Conservation (phyloP, 2,113 vertebrate species). For the Hirundichthys speculiger region DNA sequence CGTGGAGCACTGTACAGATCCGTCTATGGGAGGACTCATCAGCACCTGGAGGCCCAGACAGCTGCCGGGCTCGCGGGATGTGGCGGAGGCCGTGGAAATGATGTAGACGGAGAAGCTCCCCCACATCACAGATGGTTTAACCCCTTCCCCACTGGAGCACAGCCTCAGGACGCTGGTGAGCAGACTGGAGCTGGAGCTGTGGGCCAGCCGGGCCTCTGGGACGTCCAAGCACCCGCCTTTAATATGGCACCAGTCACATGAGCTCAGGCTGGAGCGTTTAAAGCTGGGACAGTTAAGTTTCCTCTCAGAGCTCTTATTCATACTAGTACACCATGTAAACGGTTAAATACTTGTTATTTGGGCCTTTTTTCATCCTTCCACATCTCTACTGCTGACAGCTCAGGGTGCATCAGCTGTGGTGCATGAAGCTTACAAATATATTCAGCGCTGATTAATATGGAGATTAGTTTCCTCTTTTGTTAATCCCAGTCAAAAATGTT, state of each 20-base stretch:
- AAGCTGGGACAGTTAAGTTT: neutral
- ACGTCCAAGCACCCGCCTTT: neutral
- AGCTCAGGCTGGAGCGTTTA: too few relatives aligned
- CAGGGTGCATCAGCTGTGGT: too few relatives aligned
- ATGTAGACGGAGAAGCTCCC: constrained; percentile 33
- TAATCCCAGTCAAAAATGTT: too few relatives aligned
- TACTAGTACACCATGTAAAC: too few relatives aligned
- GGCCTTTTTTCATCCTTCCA: too few relatives aligned
- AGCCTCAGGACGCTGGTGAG: constrained; percentile 16
- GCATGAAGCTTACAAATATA: too few relatives aligned
- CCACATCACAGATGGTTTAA: constrained; percentile 35
- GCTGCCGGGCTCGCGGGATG: constrained; percentile 41
- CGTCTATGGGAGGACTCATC: constrained; percentile 48
- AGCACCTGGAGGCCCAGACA: constrained; percentile 51
- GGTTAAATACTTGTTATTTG: too few relatives aligned
- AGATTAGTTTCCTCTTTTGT: too few relatives aligned
- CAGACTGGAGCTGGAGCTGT: neutral
- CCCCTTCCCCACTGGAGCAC: constrained; percentile 19
- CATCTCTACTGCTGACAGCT: too few relatives aligned
- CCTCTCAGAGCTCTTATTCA: neutral
- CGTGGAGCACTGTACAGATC: constrained; percentile 43
- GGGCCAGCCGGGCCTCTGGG: neutral
- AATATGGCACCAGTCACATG: neutral
- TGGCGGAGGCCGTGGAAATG: constrained; percentile 11
- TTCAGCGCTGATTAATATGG: too few relatives aligned